Evolutionary conservation across 2,797 vertebrate species (phyloP).

Genomic region (Harpagifer antarcticus): DNA sequence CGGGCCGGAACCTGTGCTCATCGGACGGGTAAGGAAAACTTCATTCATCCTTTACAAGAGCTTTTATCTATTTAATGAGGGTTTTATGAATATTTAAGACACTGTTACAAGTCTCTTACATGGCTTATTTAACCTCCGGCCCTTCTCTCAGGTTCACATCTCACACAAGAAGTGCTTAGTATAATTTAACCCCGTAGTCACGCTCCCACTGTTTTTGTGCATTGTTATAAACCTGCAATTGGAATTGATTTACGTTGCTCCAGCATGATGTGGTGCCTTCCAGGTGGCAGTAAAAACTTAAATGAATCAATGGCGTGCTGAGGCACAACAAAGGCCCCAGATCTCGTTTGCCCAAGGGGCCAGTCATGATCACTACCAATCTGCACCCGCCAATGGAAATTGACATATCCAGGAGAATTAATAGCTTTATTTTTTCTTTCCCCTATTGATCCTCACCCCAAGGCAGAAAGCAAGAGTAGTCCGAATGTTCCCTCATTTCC

Average conservation of each 20-base stretch:
- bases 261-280: constrained; percentile 51
- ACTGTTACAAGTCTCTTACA: constrained; percentile 43
- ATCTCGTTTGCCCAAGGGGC: constrained; percentile 63
- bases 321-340: constrained; percentile 67
- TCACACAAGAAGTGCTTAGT: constrained; percentile 30
- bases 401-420: constrained; percentile 80
- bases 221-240: constrained; percentile 66
- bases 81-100: constrained; percentile 62
- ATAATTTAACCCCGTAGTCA: constrained; percentile 51
- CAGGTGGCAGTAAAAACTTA: constrained; percentile 68
- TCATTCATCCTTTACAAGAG: constrained; percentile 55
- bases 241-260: constrained; percentile 74
- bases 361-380: constrained; percentile 75
- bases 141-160: constrained; percentile 28
- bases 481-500: constrained; percentile 66
- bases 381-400: constrained; percentile 71
- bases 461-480: constrained; percentile 67
- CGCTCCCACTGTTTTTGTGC: constrained; percentile 31
- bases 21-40: constrained; percentile 90
- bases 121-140: constrained; percentile 57
- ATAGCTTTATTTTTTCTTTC: constrained; percentile 73
- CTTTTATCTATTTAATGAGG: constrained; percentile 55
- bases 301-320: constrained; percentile 76
- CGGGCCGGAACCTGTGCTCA: constrained; percentile 93
- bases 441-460: constrained; percentile 71